Evolutionary conservation across 2,888 invertebrate genomes (phyloP).

Genomic region (Tridacna crocea): DNA sequence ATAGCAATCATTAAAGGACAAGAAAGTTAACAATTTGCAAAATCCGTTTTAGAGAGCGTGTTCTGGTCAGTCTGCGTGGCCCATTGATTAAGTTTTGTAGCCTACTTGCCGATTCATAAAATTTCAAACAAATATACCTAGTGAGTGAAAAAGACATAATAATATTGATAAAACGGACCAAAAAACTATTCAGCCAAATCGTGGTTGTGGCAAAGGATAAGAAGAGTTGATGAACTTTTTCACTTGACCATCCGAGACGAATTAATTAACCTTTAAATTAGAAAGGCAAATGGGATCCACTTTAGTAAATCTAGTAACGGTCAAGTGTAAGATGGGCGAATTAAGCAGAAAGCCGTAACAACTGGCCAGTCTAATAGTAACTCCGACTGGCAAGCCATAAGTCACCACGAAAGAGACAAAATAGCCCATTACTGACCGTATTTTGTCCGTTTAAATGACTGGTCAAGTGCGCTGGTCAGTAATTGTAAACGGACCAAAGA

Average conservation of each 20-base stretch:
- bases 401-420: slow-evolving; percentile 41
- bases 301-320: slow-evolving; percentile 27
- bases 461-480: slow-evolving; percentile 58
- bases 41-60: too few relatives aligned
- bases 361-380: slow-evolving; percentile 34
- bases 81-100: too few relatives aligned
- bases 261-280: slow-evolving; percentile 57
- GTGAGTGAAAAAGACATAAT: too few relatives aligned
- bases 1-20: too few relatives aligned
- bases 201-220: background rate
- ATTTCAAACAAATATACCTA: too few relatives aligned
- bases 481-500: slow-evolving; percentile 51
- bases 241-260: slow-evolving; percentile 36
- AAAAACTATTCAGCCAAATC: too few relatives aligned
- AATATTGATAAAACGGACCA: too few relatives aligned
- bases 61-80: too few relatives aligned
- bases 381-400: slow-evolving; percentile 35
- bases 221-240: background rate
- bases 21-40: too few relatives aligned
- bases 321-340: slow-evolving; percentile 50
- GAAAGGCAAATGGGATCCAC: slow-evolving; percentile 20
- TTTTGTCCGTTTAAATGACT: slow-evolving; percentile 51
- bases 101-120: too few relatives aligned
- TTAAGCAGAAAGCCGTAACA: slow-evolving; percentile 42
- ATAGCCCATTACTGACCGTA: slow-evolving; percentile 39